Evolutionary conservation across 1,140 invertebrate genomes (phyloP).

Genomic region (Rhizoglyphus robini): DNA sequence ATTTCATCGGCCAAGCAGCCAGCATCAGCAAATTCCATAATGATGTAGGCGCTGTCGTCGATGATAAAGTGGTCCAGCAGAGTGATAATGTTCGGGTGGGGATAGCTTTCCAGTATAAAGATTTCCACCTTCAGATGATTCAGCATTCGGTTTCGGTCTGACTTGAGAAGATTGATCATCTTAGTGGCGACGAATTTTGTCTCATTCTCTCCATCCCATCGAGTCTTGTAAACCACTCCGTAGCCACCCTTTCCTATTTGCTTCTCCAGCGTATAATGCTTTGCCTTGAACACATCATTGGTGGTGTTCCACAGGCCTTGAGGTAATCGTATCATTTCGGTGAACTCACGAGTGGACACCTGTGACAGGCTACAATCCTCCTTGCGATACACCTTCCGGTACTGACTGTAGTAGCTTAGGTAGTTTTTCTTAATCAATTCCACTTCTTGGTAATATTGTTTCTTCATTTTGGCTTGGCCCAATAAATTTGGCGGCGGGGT

Average conservation of each 20-base stretch:
- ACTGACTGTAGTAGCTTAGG: not conserved
- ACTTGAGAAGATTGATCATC: not conserved
- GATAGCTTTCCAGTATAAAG: conserved; percentile 2
- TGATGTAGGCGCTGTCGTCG: conserved; percentile 7
- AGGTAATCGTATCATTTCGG: not conserved
- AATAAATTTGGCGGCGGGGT: not conserved
- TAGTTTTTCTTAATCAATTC: not conserved
- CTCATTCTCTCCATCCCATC: not conserved
- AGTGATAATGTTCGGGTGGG: conserved; percentile 16
- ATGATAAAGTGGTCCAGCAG: conserved; percentile 15
- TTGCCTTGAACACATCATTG: not conserved
- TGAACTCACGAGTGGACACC: not conserved
- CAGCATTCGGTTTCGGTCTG: not conserved
- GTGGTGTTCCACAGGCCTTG: not conserved
- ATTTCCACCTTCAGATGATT: not conserved
- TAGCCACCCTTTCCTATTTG: not conserved
- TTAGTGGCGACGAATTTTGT: not conserved
- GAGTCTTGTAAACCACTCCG: not conserved
- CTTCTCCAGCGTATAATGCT: not conserved
- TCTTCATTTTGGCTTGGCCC: not conserved
- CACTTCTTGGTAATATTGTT: not conserved
- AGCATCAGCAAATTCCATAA: conserved; percentile 18
- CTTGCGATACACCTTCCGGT: not conserved
- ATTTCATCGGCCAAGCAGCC: not conserved
- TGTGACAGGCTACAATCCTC: not conserved